Base-by-base conservation (phyloP, 2,797 vertebrate species). In the Pelodytes ibericus region DNA sequence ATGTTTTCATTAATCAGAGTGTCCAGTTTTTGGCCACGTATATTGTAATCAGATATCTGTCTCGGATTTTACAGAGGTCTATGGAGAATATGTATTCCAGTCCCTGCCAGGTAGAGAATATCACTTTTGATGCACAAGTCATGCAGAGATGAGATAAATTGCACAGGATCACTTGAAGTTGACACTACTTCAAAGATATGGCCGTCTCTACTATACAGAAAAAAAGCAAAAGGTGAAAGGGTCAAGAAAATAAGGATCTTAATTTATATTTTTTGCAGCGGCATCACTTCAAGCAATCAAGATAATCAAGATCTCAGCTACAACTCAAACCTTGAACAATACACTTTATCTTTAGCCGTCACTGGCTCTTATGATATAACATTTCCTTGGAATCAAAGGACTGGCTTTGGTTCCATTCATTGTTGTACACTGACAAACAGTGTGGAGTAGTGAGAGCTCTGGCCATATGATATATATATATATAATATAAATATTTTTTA, bases 221-320 rank as follows among this genome's bases (percentile, higher is more conserved):
- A 77, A 66, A 72, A 44, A 31, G 59, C 10, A 2, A 56, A 71
- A 39, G 75, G 64, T 67, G 56, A 33, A 64, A 60, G 70, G 62
- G 75, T 78, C 69, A 67, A 20, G 58, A 51, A 71, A 78, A 72
- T 78, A 66, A 72, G 75, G 39, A 78, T 72, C 69, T 78, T 72
- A 44, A 61, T 53, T 72, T 72, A 72, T 72, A 78, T 60, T 72
- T 71, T 61, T 41, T 49, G 51, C 57, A 72, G 30, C 41, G 66
- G 63, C 70, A 72, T 78, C 75, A 71, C 75, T 77, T 72, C 60
- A 77, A 77, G 68, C 61, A 77, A 77, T 77, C 75, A 77, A 71
- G 75, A 77, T 71, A 77, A 77, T 77, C 63, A 72, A 71, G 67
- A 58, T 77, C 67, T 64, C 56, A 71, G 44, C 57, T 53, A 29